These are phyloP conservation scores for Hemitrygon akajei DNA, from an alignment of 2,797 vertebrate species.

Conservation along the genomic window DNA sequence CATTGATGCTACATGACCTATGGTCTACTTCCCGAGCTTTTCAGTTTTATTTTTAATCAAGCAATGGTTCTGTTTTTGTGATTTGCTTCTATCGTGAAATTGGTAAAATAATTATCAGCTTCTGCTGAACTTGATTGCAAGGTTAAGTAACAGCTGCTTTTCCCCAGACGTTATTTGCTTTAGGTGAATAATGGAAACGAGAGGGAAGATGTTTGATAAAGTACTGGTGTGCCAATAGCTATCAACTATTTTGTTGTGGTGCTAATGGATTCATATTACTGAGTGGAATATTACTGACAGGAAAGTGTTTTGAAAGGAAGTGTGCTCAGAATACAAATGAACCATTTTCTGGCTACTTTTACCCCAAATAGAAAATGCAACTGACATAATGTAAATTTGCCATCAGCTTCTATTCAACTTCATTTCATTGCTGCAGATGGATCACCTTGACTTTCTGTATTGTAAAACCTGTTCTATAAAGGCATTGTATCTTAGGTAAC, in stretches of 20 bases:
- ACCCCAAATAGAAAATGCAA: slow-evolving; percentile 44
- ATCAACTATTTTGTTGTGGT: slow-evolving; percentile 7
- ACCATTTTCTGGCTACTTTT: slow-evolving; percentile 47
- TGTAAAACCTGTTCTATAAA: neutral
- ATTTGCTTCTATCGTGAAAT: neutral
- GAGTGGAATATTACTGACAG: slow-evolving; percentile 40
- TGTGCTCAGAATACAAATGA: slow-evolving; percentile 45
- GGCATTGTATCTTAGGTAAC: neutral
- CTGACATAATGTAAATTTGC: slow-evolving; percentile 51
- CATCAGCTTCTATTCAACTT: slow-evolving; percentile 41
- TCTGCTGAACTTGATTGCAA: slow-evolving; percentile 42
- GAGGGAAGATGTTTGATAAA: slow-evolving; percentile 19
- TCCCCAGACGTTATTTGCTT: slow-evolving; percentile 22
- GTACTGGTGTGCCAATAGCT: slow-evolving; percentile 28
- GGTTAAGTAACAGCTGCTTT: slow-evolving; percentile 8
- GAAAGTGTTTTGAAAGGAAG: slow-evolving; percentile 40
- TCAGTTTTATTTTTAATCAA: too few relatives aligned
- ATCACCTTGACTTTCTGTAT: neutral
- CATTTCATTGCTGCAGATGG: neutral
- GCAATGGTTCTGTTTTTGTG: neutral
- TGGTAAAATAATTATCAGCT: slow-evolving; percentile 37
- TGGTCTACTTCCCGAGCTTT: too few relatives aligned
- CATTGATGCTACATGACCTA: too few relatives aligned
- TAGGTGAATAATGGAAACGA: slow-evolving; percentile 17
- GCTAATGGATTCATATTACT: slow-evolving; percentile 38